These are phyloP conservation scores for Chrysolina haemoptera DNA, from an alignment of 2,888 invertebrate species.

Conservation along the genomic window DNA sequence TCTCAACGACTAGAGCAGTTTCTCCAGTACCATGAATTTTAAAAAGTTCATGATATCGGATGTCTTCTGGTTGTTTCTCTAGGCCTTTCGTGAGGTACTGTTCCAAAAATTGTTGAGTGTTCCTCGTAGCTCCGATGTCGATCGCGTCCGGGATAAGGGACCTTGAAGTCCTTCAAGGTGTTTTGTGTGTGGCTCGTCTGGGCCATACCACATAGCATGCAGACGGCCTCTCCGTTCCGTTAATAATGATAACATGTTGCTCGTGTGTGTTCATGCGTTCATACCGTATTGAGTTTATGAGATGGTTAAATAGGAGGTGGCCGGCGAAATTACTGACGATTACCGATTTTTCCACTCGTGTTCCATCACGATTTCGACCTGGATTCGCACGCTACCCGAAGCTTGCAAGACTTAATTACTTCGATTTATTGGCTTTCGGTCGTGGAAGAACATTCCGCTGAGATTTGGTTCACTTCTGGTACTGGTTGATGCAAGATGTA, in stretches of 20 bases:
- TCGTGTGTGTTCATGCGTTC: constrained; percentile 52
- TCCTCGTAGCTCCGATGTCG: background rate
- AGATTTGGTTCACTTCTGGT: constrained; percentile 10
- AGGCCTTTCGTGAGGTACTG: too few species aligned
- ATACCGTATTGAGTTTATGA: constrained; percentile 52
- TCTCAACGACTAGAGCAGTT: too few species aligned
- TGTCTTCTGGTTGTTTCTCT: too few species aligned
- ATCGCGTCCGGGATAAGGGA: constrained; percentile 23
- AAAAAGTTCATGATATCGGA: too few species aligned
- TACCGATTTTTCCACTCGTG: constrained; percentile 51
- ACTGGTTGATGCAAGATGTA: background rate
- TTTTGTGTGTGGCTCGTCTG: constrained; percentile 32
- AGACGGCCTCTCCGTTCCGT: constrained; percentile 44
- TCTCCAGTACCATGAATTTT: too few species aligned
- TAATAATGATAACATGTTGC: constrained; percentile 44
- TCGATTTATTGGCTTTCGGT: constrained; percentile 19
- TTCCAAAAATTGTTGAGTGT: background rate
- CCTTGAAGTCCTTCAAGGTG: constrained; percentile 33
- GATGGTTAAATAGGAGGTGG: constrained; percentile 54
- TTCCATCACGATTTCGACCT: constrained; percentile 54
- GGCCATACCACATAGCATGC: constrained; percentile 50
- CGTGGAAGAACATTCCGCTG: constrained; percentile 1
- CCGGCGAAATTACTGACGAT: constrained; percentile 55
- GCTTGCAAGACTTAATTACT: constrained; percentile 26
- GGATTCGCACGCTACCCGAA: constrained; percentile 53